Base-by-base conservation (phyloP, 2,888 invertebrate species). In the Cosmorhoe ocellata region DNA sequence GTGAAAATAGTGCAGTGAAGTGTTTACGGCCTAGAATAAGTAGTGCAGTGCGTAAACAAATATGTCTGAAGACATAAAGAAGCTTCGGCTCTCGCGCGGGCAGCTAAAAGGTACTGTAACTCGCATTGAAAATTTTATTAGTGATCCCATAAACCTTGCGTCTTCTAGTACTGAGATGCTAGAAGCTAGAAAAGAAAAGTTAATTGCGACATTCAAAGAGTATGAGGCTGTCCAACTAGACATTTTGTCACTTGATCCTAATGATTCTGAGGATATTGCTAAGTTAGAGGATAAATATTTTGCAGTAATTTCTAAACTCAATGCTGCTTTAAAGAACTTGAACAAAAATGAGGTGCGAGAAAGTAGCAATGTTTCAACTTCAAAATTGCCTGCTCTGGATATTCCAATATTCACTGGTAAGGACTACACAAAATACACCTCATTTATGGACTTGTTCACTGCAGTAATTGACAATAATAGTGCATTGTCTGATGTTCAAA, bases 191-290 rank as follows among this genome's bases (percentile, higher is more conserved):
- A 48, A 53, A 22, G 53, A 53, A 3, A 53, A 53, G 14, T 24
- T 53, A 8, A 14, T 48, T 2, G 27, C 36, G 1, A 40, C 43
- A 1, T 30, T 48, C 8, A 39, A 40, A 12, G 40, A 30, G 13
- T 52, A 48, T 39, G 54, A 54, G 32, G 30, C 32, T n/a, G 31
- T 54, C 10, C 54, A 54, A 26, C 32, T 44, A 11, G 50, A 50
- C 18, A 50, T 50, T 26, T 32, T 54, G 32, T 32, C 32, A 12
- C 32, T 13, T 32, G 32, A 32, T 32, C 34, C 18, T 18, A 4
- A 18, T 18, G 18, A 18, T 4, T 18, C 18, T 18, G 18, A 18
- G 18, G 4, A 18, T 18, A 18, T 18, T 3, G 18, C 2, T 18
- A 18, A 3, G 2, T 3, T 18, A 18, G 18, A 18, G 4, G 4